phyloP scores from a whole-genome alignment of 1,140 invertebrate species.

The Heliconius melpomene region DNA sequence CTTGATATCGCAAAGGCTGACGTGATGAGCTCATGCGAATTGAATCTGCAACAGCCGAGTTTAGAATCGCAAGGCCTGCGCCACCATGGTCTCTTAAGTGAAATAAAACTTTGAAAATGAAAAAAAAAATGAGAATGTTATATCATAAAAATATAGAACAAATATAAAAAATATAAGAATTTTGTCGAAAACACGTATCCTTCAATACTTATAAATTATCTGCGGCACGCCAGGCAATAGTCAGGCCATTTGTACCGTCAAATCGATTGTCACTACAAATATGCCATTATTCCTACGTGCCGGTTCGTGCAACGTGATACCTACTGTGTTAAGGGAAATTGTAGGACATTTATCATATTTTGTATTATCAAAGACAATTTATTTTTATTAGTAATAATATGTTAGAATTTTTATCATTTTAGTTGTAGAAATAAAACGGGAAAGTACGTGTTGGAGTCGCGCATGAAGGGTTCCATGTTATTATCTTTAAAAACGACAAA shows the following conservation, averaged over 20 bases:
- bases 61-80: too few species aligned
- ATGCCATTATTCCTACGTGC: conserved; percentile 36
- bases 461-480: too few species aligned
- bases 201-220: background rate
- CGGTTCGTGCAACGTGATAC: conserved; percentile 1
- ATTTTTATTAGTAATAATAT: background rate
- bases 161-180: background rate
- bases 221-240: conserved; percentile 31
- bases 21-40: too few species aligned
- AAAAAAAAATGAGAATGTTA: too few species aligned
- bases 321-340: background rate
- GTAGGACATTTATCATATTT: background rate
- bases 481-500: too few species aligned
- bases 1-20: too few species aligned
- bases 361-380: background rate
- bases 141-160: background rate
- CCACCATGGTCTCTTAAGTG: too few species aligned
- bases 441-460: too few species aligned
- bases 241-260: conserved; percentile 42
- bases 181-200: background rate
- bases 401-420: background rate
- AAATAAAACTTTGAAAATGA: too few species aligned
- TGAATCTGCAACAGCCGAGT: too few species aligned
- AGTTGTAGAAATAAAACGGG: too few species aligned
- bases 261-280: conserved; percentile 51